phyloP scores from a whole-genome alignment of 2,113 vertebrate species.

The Erythrocercus mccallii region DNA sequence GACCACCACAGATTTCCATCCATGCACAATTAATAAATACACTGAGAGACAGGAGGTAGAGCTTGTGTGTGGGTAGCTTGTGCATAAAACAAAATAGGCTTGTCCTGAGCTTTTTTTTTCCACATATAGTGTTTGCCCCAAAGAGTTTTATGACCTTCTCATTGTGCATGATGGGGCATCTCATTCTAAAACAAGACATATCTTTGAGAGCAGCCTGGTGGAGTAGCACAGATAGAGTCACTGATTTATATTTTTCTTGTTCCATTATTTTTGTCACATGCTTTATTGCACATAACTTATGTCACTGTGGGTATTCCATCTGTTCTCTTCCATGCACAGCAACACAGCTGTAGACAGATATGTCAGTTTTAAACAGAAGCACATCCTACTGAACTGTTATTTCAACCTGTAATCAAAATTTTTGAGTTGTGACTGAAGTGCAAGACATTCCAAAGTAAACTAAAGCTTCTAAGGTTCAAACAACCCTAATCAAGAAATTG shows the following conservation, averaged over 20 bases:
- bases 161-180: neutral
- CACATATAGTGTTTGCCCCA: fast-evolving
- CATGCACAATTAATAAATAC: neutral
- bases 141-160: neutral
- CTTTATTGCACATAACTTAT: neutral
- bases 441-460: neutral
- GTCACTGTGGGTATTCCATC: neutral
- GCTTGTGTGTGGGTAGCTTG: neutral
- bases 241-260: neutral
- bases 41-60: neutral
- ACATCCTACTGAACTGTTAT: neutral
- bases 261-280: neutral
- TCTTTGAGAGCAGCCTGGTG: neutral
- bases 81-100: neutral
- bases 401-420: neutral
- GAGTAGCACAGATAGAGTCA: neutral
- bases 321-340: neutral
- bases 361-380: neutral
- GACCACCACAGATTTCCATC: neutral
- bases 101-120: neutral
- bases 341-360: neutral
- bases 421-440: neutral
- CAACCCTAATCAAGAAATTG: neutral
- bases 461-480: neutral
- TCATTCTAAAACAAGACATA: neutral